Base-by-base conservation (phyloP, 1,140 invertebrate species). In the Hylaeus anthracinus region DNA sequence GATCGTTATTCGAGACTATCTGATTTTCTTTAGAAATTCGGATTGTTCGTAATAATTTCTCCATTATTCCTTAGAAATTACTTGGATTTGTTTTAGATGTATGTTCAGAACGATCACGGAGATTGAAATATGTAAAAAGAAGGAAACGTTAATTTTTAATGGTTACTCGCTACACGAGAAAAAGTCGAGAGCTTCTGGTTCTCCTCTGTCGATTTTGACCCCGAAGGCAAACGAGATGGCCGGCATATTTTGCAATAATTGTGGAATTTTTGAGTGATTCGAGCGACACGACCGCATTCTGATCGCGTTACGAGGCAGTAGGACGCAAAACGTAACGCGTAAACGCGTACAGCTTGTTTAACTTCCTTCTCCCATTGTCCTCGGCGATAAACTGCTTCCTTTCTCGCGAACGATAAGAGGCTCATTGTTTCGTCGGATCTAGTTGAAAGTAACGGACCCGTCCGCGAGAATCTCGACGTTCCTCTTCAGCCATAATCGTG, bases 361-460 rank as follows among this genome's bases (percentile, higher is more conserved):
- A 69, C 58, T 79, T 82, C 81, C 81, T 82, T 70, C 41, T 82
- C 70, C 73, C 63, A 82, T 82, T 82, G 81, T 82, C 61, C 74
- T 12, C 10, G 6, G 56, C 70, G 81, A 82, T 82, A 82, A 82
- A 79, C 65, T 53, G 76, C 71, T 82, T 82, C 81, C 81, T 82
- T 72, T 73, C 76, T 61, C 43, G 66, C 53, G 9, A 12, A 64
- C 71, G 73, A 81, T 80, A 80, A 76, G 37, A 41, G 66, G 3
- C 65, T 41, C 48, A 56, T 81, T 76, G 78, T 80, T 72, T 72
- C 45, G 15, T 39, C 43, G 39, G 15, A 3, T 12, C 37, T 70
- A 5, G 55, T 63, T 65, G 56, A 79, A 73, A 48, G 61, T 48
- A 64, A 58, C 58, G 51, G 43, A 5, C 12, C 6, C 1, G 53